A percentile compares a stretch with the other conserved stretches of the same genome.
Evolutionary conservation across 2,888 invertebrate species (phyloP).

Genomic region (Lasiommata megera): DNA sequence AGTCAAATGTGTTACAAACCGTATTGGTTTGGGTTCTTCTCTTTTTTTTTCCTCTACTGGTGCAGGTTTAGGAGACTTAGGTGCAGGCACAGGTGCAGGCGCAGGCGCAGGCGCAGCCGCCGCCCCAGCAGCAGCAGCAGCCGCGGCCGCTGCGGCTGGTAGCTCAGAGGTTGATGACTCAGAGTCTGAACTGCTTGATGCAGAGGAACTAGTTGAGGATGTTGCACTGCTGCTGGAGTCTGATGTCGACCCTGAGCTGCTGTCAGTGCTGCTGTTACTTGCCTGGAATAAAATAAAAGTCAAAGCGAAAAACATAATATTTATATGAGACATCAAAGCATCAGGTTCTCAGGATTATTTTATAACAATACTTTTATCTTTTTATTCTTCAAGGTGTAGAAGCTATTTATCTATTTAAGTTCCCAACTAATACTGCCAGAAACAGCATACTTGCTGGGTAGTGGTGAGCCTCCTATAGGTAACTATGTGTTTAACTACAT

Average conservation of each 20-base stretch:
- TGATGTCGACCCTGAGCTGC: conserved; percentile 84
- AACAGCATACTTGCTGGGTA: too few species aligned
- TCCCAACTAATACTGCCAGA: too few species aligned
- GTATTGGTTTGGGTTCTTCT: conserved; percentile 56
- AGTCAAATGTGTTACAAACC: conserved; percentile 23
- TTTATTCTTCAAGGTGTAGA: too few species aligned
- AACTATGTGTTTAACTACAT: too few species aligned
- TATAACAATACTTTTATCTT: too few species aligned
- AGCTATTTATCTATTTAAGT: too few species aligned
- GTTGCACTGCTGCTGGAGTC: conserved; percentile 86
- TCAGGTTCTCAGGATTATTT: too few species aligned
- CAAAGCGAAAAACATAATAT: too few species aligned
- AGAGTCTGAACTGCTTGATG: conserved; percentile 85
- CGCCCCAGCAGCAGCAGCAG: conserved; percentile 39
- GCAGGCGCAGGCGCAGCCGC: conserved; percentile 44
- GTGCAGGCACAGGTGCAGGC: conserved; percentile 42
- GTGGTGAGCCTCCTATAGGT: too few species aligned
- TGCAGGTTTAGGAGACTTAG: conserved; percentile 64
- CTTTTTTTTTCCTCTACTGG: conserved; percentile 63
- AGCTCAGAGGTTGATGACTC: conserved; percentile 83
- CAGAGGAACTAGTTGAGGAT: conserved; percentile 86
- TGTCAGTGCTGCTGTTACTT: conserved; percentile 81
- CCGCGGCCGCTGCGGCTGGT: conserved; percentile 42
- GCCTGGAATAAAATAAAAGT: conserved; percentile 44
- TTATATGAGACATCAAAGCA: too few species aligned